These are phyloP conservation scores for Ianthella basta DNA, from an alignment of 37 sponge, comb jelly and placozoan species.

Conservation along the genomic window DNA sequence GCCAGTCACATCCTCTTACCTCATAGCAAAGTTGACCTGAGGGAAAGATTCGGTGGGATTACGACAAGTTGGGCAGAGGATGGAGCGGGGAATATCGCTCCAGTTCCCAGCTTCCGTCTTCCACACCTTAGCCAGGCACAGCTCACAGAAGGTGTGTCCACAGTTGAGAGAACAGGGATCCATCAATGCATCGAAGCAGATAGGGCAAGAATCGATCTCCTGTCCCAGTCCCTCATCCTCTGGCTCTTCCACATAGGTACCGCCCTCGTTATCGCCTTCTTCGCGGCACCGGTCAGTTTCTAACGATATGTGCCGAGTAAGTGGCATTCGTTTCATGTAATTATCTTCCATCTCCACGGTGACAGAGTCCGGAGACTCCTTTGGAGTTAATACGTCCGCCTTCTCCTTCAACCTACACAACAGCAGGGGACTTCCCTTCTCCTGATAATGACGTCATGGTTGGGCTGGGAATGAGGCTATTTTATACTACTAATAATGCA, in stretches of 20 bases:
- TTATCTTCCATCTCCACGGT: too few species aligned
- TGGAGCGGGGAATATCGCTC: background rate
- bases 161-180: slow-evolving; percentile 68
- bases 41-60: slow-evolving; percentile 64
- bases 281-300: background rate
- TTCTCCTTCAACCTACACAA: too few species aligned
- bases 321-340: background rate
- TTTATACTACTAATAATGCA: background rate
- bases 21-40: slow-evolving; percentile 63
- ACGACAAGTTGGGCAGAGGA: slow-evolving; percentile 69
- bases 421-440: background rate
- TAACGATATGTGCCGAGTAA: background rate
- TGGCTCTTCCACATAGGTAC: background rate
- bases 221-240: slow-evolving; percentile 7
- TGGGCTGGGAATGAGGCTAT: background rate
- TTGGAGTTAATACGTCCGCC: too few species aligned
- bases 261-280: background rate
- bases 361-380: too few species aligned
- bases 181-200: slow-evolving; percentile 57
- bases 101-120: slow-evolving; percentile 10
- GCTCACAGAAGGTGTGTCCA: slow-evolving; percentile 83
- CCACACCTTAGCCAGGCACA: slow-evolving; percentile 71
- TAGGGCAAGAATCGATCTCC: slow-evolving; percentile 36
- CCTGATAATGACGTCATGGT: background rate
- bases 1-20: slow-evolving; percentile 39